Evolutionary conservation across 2,888 invertebrate species (phyloP), one percentile per base, ranked within the genome.

Genomic region (Tethea ocularis): DNA sequence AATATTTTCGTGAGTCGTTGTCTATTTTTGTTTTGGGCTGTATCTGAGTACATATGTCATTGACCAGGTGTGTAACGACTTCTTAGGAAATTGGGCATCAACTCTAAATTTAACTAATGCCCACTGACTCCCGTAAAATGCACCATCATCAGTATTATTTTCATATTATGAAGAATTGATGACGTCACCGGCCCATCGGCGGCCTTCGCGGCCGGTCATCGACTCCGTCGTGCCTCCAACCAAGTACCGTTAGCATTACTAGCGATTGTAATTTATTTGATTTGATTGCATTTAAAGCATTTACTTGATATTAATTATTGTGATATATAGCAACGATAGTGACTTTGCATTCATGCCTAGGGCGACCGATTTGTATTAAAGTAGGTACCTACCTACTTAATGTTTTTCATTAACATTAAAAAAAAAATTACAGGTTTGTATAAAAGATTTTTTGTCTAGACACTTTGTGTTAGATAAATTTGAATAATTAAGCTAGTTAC

Each of bases 161-260:
- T 69, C 67, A 60, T 60, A 63, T 68, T 57, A 26, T 26, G 26
- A 59, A 61, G 61, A 46, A 56, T n/a, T 33, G 61, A 59, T 85
- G 87, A 88, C 89, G 87, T 89, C 87, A 88, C 67, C 52, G 58
- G 58, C 61, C 65, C 75, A 73, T 71, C 63, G 59, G 64, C 82
- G 87, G 82, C 89, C 89, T 89, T 88, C 86, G 83, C 84, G 88
- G 84, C 72, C 85, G 88, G 87, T 83, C 82, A 72, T 67, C 68
- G 86, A 84, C 83, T 86, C 72, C 74, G 61, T 56, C 60, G 61
- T 62, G 54, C 17, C 54, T 54, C 33, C 33, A 33, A 33, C 58
- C 59, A 56, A 63, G 74, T 69, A 80, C 88, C 85, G 87, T 87
- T 87, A 83, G 72, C 78, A 73, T 76, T 79, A 78, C 77, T 79